Percentiles rank a stretch among this genome's conserved stretches.
Conservation (phyloP, 2,113 vertebrate species). For the Salminus brasiliensis region DNA sequence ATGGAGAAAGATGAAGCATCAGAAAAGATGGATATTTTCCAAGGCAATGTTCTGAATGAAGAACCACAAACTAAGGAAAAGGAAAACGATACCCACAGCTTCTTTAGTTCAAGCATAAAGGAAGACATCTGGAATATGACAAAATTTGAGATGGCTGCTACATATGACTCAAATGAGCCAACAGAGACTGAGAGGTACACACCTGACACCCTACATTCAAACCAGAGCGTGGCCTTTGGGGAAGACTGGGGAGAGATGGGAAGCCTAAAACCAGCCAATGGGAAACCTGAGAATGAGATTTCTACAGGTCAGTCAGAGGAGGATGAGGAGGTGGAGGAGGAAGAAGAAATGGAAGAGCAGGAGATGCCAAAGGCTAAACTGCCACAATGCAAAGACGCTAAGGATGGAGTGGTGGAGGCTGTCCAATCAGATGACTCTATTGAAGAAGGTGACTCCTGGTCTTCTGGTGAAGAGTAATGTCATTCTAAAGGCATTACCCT, state of each 20-base stretch:
- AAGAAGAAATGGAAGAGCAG: slow-evolving; percentile 45
- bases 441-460: slow-evolving; percentile 71
- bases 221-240: slow-evolving; percentile 53
- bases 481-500: neutral
- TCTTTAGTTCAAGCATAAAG: slow-evolving; percentile 57
- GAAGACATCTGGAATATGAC: slow-evolving; percentile 63
- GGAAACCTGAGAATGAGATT: slow-evolving; percentile 47
- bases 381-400: slow-evolving; percentile 42
- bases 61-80: slow-evolving; percentile 49
- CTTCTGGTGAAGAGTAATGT: slow-evolving; percentile 69
- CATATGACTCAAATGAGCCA: slow-evolving; percentile 60
- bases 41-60: slow-evolving; percentile 43
- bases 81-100: slow-evolving; percentile 43
- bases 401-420: slow-evolving; percentile 37
- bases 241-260: slow-evolving; percentile 54
- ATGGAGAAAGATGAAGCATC: slow-evolving; percentile 22
- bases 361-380: slow-evolving; percentile 46
- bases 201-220: slow-evolving; percentile 29
- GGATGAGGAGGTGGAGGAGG: neutral
- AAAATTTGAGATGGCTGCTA: slow-evolving; percentile 57
- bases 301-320: slow-evolving; percentile 20
- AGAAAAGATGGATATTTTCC: slow-evolving; percentile 47
- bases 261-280: slow-evolving; percentile 44
- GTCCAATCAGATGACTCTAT: slow-evolving; percentile 70
- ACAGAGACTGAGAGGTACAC: slow-evolving; percentile 35